These are phyloP conservation scores for Peromyscus maniculatus DNA, from an alignment of 2,113 vertebrate species.

Conservation along the genomic window DNA sequence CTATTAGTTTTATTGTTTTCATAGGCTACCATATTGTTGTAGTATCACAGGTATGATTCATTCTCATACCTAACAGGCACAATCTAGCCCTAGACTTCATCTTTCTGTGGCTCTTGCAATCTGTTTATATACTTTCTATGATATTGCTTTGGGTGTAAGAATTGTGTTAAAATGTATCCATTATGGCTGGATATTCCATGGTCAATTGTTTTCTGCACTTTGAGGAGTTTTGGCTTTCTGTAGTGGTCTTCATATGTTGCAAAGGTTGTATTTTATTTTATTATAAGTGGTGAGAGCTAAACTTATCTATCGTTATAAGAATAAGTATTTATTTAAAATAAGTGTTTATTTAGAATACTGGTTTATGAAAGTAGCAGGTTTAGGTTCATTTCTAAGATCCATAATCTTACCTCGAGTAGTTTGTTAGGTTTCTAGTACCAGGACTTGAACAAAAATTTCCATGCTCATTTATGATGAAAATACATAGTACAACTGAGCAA, in stretches of 20 bases:
- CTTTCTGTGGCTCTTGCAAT: not conserved
- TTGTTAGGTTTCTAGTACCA: not conserved
- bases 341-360: not conserved
- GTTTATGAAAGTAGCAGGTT: not conserved
- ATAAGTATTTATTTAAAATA: not conserved
- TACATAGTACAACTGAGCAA: not conserved
- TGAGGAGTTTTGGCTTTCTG: not conserved
- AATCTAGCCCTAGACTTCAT: not conserved
- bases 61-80: not conserved
- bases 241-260: not conserved
- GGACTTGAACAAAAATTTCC: not conserved
- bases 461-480: not conserved
- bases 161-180: not conserved
- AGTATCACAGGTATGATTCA: not conserved
- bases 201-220: not conserved
- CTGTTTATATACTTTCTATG: not conserved
- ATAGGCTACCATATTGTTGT: not conserved
- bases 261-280: not conserved
- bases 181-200: not conserved
- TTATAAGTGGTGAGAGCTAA: not conserved
- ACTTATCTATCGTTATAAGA: not conserved
- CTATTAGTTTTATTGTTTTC: not conserved
- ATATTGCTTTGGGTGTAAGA: not conserved
- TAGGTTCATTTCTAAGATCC: not conserved
- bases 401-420: not conserved